These are phyloP conservation scores for Netelia inedita DNA, from an alignment of 2,888 invertebrate genomes.

Conservation along the genomic window DNA sequence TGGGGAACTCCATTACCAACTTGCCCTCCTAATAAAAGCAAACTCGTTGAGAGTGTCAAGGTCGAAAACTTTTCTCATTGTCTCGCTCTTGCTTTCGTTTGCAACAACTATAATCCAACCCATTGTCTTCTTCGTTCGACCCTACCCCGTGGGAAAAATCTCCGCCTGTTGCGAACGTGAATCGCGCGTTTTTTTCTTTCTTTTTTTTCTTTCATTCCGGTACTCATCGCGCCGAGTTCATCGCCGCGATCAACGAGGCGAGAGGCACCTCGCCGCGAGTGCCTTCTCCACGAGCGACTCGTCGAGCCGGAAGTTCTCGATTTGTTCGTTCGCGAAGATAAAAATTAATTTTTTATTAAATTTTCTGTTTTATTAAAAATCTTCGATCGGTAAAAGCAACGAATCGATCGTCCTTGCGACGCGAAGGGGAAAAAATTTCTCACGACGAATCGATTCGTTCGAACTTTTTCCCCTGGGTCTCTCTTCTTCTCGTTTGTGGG, in stretches of 20 bases:
- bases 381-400: background rate
- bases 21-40: background rate
- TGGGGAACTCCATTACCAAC: no score
- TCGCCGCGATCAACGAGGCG: no score
- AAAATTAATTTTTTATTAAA: no score
- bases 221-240: background rate
- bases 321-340: no score
- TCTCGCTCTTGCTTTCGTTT: conserved; percentile 25
- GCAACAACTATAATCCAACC: background rate
- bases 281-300: no score
- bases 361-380: no score
- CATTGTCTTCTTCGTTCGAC: conserved; percentile 45
- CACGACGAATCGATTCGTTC: conserved; percentile 27
- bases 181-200: background rate
- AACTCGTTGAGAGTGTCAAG: conserved; percentile 48
- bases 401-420: background rate
- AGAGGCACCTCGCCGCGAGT: no score
- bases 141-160: conserved; percentile 56
- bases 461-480: conserved; percentile 15
- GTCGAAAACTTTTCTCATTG: conserved; percentile 33
- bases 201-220: conserved; percentile 15
- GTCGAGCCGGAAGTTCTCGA: no score
- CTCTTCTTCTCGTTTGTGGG: conserved; percentile 39
- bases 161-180: background rate
- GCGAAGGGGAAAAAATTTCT: conserved; percentile 1